phyloP scores from a whole-genome alignment of 1,140 invertebrate species.

The Phocides pigmalion region DNA sequence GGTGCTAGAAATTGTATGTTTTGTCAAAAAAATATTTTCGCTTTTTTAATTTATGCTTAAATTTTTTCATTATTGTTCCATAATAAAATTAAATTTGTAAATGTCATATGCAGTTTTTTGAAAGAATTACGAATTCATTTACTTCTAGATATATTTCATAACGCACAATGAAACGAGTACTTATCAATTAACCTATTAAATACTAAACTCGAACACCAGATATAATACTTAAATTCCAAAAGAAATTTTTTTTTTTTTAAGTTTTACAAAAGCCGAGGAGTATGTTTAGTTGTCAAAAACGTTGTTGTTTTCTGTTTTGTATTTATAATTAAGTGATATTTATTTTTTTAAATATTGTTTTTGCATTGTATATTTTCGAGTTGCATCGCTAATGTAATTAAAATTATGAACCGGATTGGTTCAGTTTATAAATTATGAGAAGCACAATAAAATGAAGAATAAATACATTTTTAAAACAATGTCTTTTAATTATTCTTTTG shows the following conservation, averaged over 20 bases:
- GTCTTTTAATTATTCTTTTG: conserved; percentile 38
- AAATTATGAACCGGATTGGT: conserved; percentile 55
- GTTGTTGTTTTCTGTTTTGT: conserved; percentile 66
- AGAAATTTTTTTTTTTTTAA: no score
- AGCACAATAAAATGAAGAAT: conserved; percentile 81
- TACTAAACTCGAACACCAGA: no score
- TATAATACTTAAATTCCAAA: no score
- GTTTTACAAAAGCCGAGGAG: neutral
- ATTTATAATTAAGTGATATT: conserved; percentile 68
- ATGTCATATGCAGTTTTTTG: no score
- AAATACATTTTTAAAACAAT: conserved; percentile 76
- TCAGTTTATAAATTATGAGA: conserved; percentile 68
- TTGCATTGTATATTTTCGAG: conserved; percentile 61
- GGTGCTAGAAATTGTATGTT: conserved; percentile 18
- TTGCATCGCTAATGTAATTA: conserved; percentile 67
- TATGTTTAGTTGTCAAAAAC: conserved; percentile 24
- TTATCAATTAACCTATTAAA: neutral
- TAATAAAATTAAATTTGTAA: no score
- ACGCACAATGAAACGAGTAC: neutral
- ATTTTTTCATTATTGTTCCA: neutral
- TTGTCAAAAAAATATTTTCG: neutral
- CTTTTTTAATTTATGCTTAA: neutral
- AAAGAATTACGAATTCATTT: neutral
- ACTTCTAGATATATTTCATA: neutral
- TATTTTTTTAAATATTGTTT: conserved; percentile 67